Base-by-base conservation (phyloP, 2,888 invertebrate species). In the Aphidius colemani region DNA sequence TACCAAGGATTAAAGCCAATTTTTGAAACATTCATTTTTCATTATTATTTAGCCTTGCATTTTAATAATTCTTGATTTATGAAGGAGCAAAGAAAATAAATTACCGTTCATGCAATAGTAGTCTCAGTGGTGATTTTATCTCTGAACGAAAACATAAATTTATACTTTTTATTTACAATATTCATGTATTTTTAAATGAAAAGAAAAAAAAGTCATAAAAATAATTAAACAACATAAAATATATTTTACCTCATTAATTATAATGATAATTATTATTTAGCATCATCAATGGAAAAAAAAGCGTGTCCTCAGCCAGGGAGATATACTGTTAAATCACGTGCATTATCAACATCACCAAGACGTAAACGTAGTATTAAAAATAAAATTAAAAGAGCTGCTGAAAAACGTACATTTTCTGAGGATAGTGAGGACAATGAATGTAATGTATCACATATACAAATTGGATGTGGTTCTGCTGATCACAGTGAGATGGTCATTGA, bases 251-350 rank as follows among this genome's bases (percentile, higher is more conserved):
- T 49, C 11, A n/a, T n/a, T n/a, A 49, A 49, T n/a, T 7, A 7
- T 7, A 7, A 30, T 11, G 4, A 44, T 53, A 30, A 44, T 18
- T 53, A 11, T 48, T 61, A 84, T 84, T 0, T 82, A 91, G 90
- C 90, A 0, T 86, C 89, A 0, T 84, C 85, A 0, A 82, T 89
- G 56, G 85, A 85, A 67, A 85, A 88, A 50, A 86, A 86, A 72
- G 88, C 87, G 55, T 92, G 91, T 75, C 91, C 91, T 0, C 87
- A 89, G 71, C 80, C 88, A 49, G 91, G 92, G 0, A 84, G 90
- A 6, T 92, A 90, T 79, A 85, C 86, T 0, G 74, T 82, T 50
- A 81, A 83, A 9, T 71, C 72, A n/a, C 67, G 65, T 48, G 64
- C 67, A n/a, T 53, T 67, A 59, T 60, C 70, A 58, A 67, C 65